phyloP scores from a whole-genome alignment of 2,797 vertebrate species.

The Onychomys torridus region DNA sequence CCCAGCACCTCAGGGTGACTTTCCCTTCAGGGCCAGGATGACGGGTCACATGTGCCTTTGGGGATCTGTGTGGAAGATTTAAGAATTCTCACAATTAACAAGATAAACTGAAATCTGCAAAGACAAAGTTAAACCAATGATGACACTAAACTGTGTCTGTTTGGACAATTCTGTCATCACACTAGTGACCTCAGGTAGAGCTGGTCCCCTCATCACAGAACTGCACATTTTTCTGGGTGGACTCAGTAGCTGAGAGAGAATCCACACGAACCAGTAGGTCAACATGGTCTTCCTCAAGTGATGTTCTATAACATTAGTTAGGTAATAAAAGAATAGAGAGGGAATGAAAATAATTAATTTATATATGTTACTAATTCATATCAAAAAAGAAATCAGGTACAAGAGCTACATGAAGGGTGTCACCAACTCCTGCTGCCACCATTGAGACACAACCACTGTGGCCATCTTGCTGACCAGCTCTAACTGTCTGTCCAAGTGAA shows the following conservation, averaged over 20 bases:
- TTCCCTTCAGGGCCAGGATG: background rate
- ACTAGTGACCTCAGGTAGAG: background rate
- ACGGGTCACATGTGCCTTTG: background rate
- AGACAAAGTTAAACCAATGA: background rate
- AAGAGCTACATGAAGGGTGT: too few species aligned
- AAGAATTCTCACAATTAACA: background rate
- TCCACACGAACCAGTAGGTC: background rate
- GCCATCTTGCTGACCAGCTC: too few species aligned
- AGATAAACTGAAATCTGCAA: background rate
- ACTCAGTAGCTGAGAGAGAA: background rate
- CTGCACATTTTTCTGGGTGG: background rate
- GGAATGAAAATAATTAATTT: background rate
- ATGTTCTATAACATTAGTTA: background rate
- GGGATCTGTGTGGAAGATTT: background rate
- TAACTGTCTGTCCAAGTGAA: background rate
- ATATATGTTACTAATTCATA: too few species aligned
- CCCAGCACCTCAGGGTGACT: background rate
- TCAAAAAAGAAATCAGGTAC: too few species aligned
- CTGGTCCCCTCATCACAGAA: background rate
- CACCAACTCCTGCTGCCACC: background rate
- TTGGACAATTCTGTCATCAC: too few species aligned
- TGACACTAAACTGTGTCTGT: background rate
- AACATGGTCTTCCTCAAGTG: background rate
- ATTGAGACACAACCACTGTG: background rate
- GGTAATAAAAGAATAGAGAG: background rate